Percentiles rank a stretch among this genome's conserved stretches.
Conservation (phyloP, 23 tunicate species). For the Halocynthia roretzi region DNA sequence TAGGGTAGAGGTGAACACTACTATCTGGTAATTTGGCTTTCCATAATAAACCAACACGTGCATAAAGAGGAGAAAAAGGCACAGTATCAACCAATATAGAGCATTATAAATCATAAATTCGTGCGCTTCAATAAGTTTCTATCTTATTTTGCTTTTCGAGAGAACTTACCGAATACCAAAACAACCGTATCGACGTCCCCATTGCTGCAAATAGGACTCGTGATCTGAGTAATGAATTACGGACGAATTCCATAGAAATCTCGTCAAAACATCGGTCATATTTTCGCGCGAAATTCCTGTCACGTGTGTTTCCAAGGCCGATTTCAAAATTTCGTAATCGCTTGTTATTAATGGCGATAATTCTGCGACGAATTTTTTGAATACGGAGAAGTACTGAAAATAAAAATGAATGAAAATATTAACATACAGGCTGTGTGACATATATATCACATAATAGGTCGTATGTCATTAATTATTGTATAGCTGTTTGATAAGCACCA, state of each 20-base stretch:
- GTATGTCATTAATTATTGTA: too few species aligned
- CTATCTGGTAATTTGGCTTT: neutral
- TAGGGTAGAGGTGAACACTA: neutral
- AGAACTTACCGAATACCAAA: slow-evolving; percentile 44
- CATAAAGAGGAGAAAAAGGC: too few species aligned
- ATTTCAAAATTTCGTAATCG: slow-evolving; percentile 39
- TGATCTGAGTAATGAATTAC: slow-evolving; percentile 60
- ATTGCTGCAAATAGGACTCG: slow-evolving; percentile 30
- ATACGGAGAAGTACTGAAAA: slow-evolving; percentile 60
- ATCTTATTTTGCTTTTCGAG: too few species aligned
- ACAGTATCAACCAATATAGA: too few species aligned
- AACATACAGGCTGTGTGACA: neutral
- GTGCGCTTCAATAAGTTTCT: too few species aligned
- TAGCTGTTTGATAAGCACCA: too few species aligned
- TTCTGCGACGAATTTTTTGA: slow-evolving; percentile 30
- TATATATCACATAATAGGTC: neutral
- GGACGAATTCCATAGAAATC: slow-evolving; percentile 57
- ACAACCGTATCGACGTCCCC: slow-evolving; percentile 72
- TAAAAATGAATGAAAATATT: neutral
- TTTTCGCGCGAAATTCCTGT: slow-evolving; percentile 28
- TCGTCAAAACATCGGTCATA: slow-evolving; percentile 44
- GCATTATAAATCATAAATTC: too few species aligned
- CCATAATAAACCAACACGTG: too few species aligned
- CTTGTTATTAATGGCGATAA: slow-evolving; percentile 33
- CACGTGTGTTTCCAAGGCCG: slow-evolving; percentile 22